These are phyloP conservation scores for Loripinus fragilis DNA, from an alignment of 2,888 invertebrate species.

Conservation along the genomic window DNA sequence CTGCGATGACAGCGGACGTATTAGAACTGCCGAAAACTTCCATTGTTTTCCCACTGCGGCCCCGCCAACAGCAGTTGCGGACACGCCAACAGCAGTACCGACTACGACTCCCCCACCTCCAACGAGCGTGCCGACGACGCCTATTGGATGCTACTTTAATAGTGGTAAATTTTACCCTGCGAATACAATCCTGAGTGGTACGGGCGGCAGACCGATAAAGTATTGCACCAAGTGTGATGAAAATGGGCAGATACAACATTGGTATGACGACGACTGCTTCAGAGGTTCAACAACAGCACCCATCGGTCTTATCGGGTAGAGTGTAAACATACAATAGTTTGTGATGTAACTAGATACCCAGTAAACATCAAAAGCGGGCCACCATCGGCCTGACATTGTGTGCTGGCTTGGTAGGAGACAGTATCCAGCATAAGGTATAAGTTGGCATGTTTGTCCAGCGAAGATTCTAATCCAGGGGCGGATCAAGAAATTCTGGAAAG, in stretches of 20 bases:
- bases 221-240: conserved; percentile 13
- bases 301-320: neutral
- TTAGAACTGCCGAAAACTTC: conserved; percentile 8
- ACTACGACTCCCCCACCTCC: no score
- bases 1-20: neutral
- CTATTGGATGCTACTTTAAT: neutral
- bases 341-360: no score
- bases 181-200: neutral
- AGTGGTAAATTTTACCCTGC: neutral
- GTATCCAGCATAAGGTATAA: no score
- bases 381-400: no score
- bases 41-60: conserved; percentile 5
- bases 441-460: no score
- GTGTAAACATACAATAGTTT: no score
- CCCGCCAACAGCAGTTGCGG: neutral
- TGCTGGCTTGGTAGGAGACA: no score
- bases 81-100: neutral
- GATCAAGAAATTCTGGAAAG: no score
- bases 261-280: conserved; percentile 11
- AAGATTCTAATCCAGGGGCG: no score
- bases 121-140: neutral
- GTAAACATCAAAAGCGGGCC: no score
- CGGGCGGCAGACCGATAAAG: neutral
- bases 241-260: neutral
- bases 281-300: neutral